Base-by-base conservation (phyloP, 2,888 invertebrate genomes). In the Polyommatus iphigenia region DNA sequence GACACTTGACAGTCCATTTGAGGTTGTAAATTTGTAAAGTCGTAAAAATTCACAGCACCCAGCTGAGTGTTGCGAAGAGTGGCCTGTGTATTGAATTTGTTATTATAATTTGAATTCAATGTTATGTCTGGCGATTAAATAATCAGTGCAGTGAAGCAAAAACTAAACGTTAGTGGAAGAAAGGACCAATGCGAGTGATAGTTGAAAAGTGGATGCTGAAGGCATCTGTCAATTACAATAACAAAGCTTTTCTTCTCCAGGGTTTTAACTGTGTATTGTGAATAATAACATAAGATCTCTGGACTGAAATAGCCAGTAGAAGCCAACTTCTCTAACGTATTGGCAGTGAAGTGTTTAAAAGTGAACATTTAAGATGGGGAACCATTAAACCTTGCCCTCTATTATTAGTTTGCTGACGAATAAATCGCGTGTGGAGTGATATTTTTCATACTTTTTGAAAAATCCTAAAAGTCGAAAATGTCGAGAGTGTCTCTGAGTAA, bases 401-500 rank as follows among this genome's bases (percentile, higher is more conserved):
- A 75, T 75, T 75, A 75, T 75, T 75, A 75, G 75, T 75, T 75
- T 50, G 72, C 72, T 75, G 46, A 46, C 73, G 73, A 24, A 46
- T 50, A 29, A 50, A 20, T 50, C 29, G 73, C 46, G 15, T 29
- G 50, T 50, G 29, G 18, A 54, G 75, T 75, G 29, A 18, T 57
- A 75, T 59, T 73, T 41, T 73, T 36, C 54, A 59, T 29, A 29
- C 29, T 10, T 18, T 73, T 20, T 41, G 24, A 73, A 18, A 62
- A 46, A 8, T n/a, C 76, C 20, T 75, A 76, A 46, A 78, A 46
- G 72, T 82, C 82, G 32, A 89, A 87, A 82, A 94, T 94, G 94
- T 94, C 94, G 82, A 93, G 93, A 85, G 91, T 90, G 83, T 94
- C 94, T 82, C 87, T 94, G 79, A 93, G 89, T 83, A 94, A 93